Conservation (phyloP, 2,113 vertebrate species). For the Ochotona curzoniae region DNA sequence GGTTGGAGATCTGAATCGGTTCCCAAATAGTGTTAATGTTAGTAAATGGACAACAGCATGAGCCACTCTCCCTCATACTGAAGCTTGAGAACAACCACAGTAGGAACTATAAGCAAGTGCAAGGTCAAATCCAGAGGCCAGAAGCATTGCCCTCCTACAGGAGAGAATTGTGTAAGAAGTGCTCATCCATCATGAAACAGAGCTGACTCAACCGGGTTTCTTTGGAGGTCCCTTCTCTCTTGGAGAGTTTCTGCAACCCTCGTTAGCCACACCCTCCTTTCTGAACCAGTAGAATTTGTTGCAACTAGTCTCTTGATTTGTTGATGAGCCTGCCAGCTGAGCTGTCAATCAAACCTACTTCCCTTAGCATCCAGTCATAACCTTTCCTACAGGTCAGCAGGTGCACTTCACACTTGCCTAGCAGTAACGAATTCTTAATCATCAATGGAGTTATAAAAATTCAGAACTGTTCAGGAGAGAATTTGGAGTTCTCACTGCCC, state of each 20-base stretch:
- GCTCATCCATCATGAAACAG: not conserved
- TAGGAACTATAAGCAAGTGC: not conserved
- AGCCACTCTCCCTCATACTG: not conserved
- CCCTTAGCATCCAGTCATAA: not conserved
- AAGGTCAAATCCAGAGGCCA: not conserved
- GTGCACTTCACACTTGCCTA: not conserved
- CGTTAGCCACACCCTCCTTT: not conserved
- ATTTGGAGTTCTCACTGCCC: not conserved
- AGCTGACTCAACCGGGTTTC: not conserved
- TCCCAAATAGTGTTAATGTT: not conserved
- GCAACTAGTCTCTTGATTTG: not conserved
- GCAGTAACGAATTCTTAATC: not conserved
- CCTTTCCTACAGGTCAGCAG: not conserved
- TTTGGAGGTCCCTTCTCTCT: not conserved
- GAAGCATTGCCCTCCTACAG: not conserved
- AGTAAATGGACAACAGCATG: not conserved
- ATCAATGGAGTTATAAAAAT: not conserved
- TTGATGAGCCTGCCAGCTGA: not conserved
- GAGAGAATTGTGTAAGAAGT: not conserved
- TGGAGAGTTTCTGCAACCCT: not conserved
- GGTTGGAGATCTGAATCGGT: not conserved
- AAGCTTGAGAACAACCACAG: not conserved
- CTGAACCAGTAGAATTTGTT: not conserved
- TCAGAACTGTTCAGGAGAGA: not conserved
- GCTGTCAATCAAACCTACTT: not conserved